Conservation (phyloP, 2,888 invertebrate species). For the Frankliniella fusca region DNA sequence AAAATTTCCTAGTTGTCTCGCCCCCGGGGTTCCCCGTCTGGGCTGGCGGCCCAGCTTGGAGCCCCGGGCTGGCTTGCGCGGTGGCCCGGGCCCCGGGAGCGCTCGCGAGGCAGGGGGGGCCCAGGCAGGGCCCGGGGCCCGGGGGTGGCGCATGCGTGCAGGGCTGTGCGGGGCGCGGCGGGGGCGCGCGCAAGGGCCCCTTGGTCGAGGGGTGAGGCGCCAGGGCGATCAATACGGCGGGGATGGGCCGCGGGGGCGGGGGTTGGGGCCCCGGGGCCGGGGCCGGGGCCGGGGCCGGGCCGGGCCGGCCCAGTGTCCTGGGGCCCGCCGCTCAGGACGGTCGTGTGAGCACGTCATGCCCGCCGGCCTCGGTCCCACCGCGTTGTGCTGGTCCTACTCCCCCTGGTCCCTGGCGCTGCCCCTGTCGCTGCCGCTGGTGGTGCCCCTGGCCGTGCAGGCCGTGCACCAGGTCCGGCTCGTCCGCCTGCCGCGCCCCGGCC, state of each 20-base stretch:
- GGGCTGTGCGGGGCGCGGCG: not conserved
- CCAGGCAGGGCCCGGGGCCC: not conserved
- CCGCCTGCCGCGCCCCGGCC: not conserved
- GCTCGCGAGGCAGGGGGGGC: not conserved
- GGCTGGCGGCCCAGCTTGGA: not conserved
- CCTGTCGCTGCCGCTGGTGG: not conserved
- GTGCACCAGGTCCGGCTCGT: not conserved
- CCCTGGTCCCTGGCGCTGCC: not conserved
- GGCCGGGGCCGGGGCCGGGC: not conserved
- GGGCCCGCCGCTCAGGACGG: constrained; percentile 14
- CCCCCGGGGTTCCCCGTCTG: not conserved
- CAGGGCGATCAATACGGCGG: too few relatives aligned
- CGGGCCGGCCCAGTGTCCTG: constrained; percentile 13
- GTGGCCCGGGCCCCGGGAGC: not conserved
- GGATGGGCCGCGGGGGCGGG: not conserved
- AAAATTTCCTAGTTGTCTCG: too few relatives aligned
- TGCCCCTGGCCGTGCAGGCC: not conserved
- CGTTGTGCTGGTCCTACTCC: not conserved
- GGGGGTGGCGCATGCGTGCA: not conserved
- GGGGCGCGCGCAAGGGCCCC: not conserved
- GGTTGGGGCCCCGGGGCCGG: not conserved
- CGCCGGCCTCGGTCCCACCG: constrained; percentile 15
- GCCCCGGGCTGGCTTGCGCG: not conserved
- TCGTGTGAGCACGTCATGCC: constrained; percentile 10
- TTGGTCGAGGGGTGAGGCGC: too few relatives aligned